These are phyloP conservation scores for Gallinago jamesoni DNA, from an alignment of 2,113 vertebrate genomes.

Conservation along the genomic window DNA sequence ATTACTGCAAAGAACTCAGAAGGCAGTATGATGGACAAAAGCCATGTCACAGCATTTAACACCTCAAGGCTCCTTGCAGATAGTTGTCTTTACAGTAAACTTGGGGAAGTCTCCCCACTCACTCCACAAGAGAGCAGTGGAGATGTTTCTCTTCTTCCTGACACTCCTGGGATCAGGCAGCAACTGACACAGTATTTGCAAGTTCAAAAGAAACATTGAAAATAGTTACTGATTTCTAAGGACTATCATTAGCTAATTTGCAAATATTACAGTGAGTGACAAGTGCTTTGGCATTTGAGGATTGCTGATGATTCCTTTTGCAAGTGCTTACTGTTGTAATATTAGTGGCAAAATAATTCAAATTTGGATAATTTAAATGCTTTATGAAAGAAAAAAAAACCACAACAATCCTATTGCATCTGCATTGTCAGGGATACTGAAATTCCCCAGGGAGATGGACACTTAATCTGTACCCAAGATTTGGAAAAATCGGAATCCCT, in stretches of 20 bases:
- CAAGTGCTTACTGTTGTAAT: not conserved
- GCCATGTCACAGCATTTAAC: not conserved
- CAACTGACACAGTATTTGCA: not conserved
- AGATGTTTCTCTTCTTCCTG: not conserved
- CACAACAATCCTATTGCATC: not conserved
- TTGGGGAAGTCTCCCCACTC: not conserved
- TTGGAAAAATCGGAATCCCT: not conserved
- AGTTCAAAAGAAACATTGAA: not conserved
- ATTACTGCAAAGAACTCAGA: not conserved
- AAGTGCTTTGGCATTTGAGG: not conserved
- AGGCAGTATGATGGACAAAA: rapidly evolving
- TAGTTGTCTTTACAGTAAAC: not conserved
- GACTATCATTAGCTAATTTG: not conserved
- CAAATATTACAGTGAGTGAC: not conserved
- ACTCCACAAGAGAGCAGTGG: not conserved
- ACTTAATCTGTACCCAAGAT: not conserved
- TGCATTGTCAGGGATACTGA: not conserved
- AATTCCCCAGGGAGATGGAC: not conserved
- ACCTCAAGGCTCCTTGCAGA: not conserved
- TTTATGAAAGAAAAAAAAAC: not conserved
- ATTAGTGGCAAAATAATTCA: not conserved
- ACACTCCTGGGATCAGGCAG: not conserved
- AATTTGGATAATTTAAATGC: not conserved
- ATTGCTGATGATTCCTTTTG: not conserved
- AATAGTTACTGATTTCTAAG: not conserved